These are phyloP conservation scores for Psittacus erithacus DNA, from an alignment of 2,113 vertebrate genomes.

Conservation along the genomic window DNA sequence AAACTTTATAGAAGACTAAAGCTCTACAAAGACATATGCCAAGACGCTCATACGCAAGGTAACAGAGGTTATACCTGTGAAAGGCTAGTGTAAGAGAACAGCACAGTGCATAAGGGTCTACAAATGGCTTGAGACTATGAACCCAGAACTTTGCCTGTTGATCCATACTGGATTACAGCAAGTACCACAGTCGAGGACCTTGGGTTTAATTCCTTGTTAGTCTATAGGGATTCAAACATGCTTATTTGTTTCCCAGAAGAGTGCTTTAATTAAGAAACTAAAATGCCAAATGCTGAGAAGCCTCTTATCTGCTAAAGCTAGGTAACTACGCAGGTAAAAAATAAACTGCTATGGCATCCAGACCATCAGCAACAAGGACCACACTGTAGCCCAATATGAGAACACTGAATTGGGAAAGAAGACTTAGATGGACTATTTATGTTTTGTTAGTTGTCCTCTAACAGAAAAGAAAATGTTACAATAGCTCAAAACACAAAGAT, in stretches of 20 bases:
- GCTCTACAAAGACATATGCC: rapidly evolving
- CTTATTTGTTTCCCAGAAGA: background rate
- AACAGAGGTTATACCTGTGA: background rate
- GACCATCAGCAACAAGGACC: background rate
- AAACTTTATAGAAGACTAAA: background rate
- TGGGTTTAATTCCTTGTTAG: background rate
- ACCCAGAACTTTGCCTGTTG: background rate
- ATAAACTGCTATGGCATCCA: background rate
- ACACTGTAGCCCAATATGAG: background rate
- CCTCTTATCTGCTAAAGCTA: background rate
- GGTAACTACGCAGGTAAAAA: background rate
- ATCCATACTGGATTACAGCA: background rate
- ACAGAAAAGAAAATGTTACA: background rate
- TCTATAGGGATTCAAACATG: background rate
- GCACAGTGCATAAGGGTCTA: background rate
- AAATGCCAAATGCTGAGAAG: background rate
- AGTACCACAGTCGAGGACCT: background rate
- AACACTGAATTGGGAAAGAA: background rate
- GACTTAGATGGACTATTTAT: background rate
- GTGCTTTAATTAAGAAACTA: background rate
- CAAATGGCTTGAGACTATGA: background rate
- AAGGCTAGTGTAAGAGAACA: background rate
- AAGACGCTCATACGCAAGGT: background rate
- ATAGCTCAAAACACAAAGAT: background rate
- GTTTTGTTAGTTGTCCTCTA: background rate